Base-by-base conservation (phyloP, 1,140 invertebrate genomes). In the Bathynomus jamesi region DNA sequence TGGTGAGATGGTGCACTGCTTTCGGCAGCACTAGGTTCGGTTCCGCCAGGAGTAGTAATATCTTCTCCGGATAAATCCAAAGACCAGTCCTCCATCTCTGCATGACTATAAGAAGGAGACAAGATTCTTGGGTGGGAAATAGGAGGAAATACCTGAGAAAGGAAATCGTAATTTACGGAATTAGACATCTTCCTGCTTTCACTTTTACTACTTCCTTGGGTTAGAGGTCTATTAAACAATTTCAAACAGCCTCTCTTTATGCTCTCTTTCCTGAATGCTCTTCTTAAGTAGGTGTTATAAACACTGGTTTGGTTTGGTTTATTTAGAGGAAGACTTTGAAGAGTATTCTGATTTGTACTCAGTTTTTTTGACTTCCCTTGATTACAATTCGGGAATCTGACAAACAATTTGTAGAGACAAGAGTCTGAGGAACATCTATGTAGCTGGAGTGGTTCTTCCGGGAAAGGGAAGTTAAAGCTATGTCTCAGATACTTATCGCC, bases 21-120 rank as follows among this genome's bases (percentile, higher is more conserved):
- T 21, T 46, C 53, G 28, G 53, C 70, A 64, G 67, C 76, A 70
- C 67, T 75, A 61, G 69, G 67, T 73, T 67, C 67, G 24, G 72
- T 66, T 21, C 71, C 71, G 7, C 69, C 61, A 21, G 46, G 61
- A 46, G 65, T 71, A 40, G 65, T 77, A 25, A 79, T 80, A 80
- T 89, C 88, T 79, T 89, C 88, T 70, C 84, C 87, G 3, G 89
- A 89, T 46, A 89, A 79, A 46, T 87, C 88, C 80, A 91, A 85
- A 79, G 88, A 90, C 90, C 90, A 91, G 79, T 91, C 89, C 82
- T 91, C 89, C 66, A 91, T 80, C 81, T 91, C 90, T 4, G 89
- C 86, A 75, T 87, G 85, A 79, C 90, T 89, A 78, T 90, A 90
- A 79, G 90, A 88, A 74, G 89, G 82, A 78, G 89, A 88, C 32